phyloP scores from a whole-genome alignment of 2,113 vertebrate genomes.

The Microcebus griseorufus region DNA sequence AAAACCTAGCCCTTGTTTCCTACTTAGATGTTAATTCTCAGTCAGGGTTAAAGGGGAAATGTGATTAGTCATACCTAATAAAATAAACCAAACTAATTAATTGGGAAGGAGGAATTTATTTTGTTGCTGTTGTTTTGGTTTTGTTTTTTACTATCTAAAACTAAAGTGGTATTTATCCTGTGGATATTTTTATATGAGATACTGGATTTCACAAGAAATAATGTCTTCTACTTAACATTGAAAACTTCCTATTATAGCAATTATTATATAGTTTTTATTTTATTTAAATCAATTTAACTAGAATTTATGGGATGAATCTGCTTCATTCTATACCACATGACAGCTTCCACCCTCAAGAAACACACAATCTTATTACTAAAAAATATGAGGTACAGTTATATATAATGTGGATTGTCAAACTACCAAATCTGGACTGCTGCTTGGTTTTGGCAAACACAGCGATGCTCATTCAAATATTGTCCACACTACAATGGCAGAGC shows the following conservation, averaged over 20 bases:
- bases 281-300: conserved; percentile 44
- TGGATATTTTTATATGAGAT: conserved; percentile 12
- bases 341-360: neutral
- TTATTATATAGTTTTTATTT: conserved; percentile 34
- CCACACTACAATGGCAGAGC: neutral
- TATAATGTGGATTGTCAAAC: neutral
- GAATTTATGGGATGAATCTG: neutral
- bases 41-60: conserved; percentile 37
- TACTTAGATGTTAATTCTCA: neutral
- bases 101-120: neutral
- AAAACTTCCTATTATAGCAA: neutral
- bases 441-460: conserved; percentile 22
- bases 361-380: neutral
- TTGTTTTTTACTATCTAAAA: conserved; percentile 24
- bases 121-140: neutral
- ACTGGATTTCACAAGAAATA: conserved; percentile 4
- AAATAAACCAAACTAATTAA: conserved; percentile 36
- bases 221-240: conserved; percentile 33
- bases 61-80: conserved; percentile 38
- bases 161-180: conserved; percentile 20
- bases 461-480: neutral
- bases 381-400: neutral
- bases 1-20: conserved; percentile 7
- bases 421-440: neutral
- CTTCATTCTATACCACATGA: neutral